Conservation (phyloP, 2,888 invertebrate genomes). For the Lobophora halterata region DNA sequence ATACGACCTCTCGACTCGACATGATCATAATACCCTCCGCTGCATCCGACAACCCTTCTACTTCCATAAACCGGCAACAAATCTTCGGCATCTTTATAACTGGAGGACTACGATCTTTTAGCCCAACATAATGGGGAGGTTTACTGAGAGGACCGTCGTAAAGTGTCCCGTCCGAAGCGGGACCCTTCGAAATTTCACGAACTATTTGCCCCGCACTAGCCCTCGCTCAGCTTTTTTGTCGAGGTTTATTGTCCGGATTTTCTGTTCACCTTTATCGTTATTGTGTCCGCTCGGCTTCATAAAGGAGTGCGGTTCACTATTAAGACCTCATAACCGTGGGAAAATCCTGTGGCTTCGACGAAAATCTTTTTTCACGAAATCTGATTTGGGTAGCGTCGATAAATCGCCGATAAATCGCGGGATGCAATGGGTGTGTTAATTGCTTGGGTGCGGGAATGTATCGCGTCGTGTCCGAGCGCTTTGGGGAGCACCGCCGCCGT, state of each 20-base stretch:
- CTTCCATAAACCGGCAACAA: conserved; percentile 76
- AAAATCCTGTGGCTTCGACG: conserved; percentile 47
- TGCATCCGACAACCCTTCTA: conserved; percentile 76
- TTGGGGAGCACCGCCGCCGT: conserved; percentile 46
- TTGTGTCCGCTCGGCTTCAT: conserved; percentile 78
- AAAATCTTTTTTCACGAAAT: conserved; percentile 37
- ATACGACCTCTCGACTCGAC: conserved; percentile 73
- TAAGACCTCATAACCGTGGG: conserved; percentile 80
- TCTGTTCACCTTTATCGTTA: conserved; percentile 79
- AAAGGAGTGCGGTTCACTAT: conserved; percentile 72
- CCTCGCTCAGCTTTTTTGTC: conserved; percentile 75
- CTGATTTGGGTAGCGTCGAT: conserved; percentile 50
- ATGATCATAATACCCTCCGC: conserved; percentile 74
- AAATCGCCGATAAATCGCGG: conserved; percentile 67
- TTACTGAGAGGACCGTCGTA: conserved; percentile 77
- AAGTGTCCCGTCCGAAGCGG: conserved; percentile 68
- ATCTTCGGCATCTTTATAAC: conserved; percentile 80
- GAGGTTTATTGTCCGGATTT: conserved; percentile 80
- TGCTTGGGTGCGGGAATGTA: conserved; percentile 57
- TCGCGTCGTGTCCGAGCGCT: conserved; percentile 31
- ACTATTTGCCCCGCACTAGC: conserved; percentile 78
- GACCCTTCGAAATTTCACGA: conserved; percentile 78
- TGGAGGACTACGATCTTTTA: conserved; percentile 74
- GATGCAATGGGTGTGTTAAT: conserved; percentile 74
- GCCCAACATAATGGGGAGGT: conserved; percentile 79